phyloP scores from a whole-genome alignment of 2,797 vertebrate species.

The Austrolebias charrua region DNA sequence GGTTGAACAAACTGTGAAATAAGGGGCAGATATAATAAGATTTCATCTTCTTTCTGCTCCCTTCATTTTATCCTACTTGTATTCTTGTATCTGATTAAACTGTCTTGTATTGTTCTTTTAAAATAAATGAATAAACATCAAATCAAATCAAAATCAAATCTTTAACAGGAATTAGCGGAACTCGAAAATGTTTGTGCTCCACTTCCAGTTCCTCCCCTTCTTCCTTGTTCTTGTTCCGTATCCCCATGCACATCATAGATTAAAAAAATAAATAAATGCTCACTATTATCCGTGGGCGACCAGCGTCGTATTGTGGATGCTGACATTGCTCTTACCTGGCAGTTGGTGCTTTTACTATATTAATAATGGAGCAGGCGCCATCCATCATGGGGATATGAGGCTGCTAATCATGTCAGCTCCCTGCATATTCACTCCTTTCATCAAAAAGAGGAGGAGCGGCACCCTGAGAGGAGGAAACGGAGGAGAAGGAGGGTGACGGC shows the following conservation, averaged over 20 bases:
- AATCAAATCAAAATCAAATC: no score
- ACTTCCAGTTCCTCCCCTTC: slow-evolving; percentile 3
- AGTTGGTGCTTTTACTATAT: slow-evolving; percentile 80
- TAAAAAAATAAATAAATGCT: slow-evolving; percentile 68
- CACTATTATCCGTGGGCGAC: slow-evolving; percentile 69
- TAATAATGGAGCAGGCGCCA: slow-evolving; percentile 82
- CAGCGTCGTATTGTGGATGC: slow-evolving; percentile 77
- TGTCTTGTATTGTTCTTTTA: no score
- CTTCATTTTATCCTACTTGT: no score
- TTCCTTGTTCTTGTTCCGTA: not conserved
- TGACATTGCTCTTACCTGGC: slow-evolving; percentile 82
- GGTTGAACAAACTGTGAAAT: no score
- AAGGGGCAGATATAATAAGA: no score
- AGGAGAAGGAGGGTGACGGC: slow-evolving; percentile 9
- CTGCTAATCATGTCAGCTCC: slow-evolving; percentile 79
- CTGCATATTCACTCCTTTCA: slow-evolving; percentile 74
- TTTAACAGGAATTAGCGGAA: not conserved
- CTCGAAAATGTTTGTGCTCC: not conserved
- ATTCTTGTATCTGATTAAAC: no score
- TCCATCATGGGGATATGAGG: slow-evolving; percentile 76
- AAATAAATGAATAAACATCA: no score
- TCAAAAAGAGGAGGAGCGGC: slow-evolving; percentile 38
- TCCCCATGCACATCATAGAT: slow-evolving; percentile 69
- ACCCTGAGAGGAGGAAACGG: slow-evolving; percentile 17
- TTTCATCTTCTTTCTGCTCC: no score